Percentiles rank a stretch among this genome's conserved stretches.
phyloP scores from a whole-genome alignment of 1,140 invertebrate species.

The Drosophila auraria region DNA sequence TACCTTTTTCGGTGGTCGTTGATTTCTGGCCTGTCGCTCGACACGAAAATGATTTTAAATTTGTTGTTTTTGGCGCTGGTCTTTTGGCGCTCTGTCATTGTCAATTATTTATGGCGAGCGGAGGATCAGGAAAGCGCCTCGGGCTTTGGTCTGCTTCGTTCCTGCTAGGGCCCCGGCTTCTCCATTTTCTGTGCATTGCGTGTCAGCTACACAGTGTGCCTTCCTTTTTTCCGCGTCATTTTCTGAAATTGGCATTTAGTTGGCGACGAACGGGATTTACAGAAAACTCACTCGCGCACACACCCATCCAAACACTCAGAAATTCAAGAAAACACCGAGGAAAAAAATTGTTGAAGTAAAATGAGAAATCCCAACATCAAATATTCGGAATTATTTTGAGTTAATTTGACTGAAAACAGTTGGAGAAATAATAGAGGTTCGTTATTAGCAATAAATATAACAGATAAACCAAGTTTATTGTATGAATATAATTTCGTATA shows the following conservation, averaged over 20 bases:
- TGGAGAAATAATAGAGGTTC: too few species aligned
- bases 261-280: conserved; percentile 78
- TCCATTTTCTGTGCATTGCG: conserved; percentile 33
- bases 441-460: too few species aligned
- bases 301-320: conserved; percentile 10
- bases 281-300: conserved; percentile 51
- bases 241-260: conserved; percentile 83
- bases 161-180: not conserved
- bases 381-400: too few species aligned
- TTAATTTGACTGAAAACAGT: too few species aligned
- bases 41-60: conserved; percentile 82
- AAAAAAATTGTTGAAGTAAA: not conserved
- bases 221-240: conserved; percentile 78
- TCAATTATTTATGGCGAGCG: conserved; percentile 56
- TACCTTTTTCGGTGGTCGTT: not conserved
- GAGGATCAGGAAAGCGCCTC: conserved; percentile 44
- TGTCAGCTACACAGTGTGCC: conserved; percentile 50
- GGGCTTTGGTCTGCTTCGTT: conserved; percentile 38
- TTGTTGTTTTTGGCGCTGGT: conserved; percentile 65
- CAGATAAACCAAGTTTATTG: too few species aligned
- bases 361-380: too few species aligned
- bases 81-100: conserved; percentile 70
- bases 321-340: conserved; percentile 42
- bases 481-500: too few species aligned
- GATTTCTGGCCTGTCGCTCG: conserved; percentile 42